Evolutionary conservation across 1,140 invertebrate genomes (phyloP), one percentile per base, ranked within the genome.

Genomic region (Tetraneura akinire): DNA sequence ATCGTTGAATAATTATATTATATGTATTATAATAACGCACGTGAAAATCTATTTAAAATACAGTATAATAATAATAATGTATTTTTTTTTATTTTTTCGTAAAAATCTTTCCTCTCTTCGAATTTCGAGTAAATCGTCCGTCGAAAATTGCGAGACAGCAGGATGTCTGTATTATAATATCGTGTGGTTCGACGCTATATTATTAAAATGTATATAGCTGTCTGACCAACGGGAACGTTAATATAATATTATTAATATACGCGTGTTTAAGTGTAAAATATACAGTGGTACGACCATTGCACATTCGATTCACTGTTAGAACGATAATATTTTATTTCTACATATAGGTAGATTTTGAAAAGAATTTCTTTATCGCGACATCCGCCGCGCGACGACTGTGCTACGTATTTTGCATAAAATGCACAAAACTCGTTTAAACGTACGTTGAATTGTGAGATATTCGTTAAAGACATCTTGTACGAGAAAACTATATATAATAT

Each of bases 361-460:
- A 51, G 16, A 51, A 32, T 73, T 73, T 73, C 49, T 73, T 73
- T 32, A 26, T 26, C 18, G 47, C 26, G 26, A 26, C 66, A 70
- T 47, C 42, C 21, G 21, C 42, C 21, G 21, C 45, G n/a, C 53
- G 53, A 11, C 14, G 26, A 71, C 47, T 51, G 47, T 29, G 16
- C 21, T 26, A 26, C 53, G 53, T 26, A 37, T 47, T 71, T 71
- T 51, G 47, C 11, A 74, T n/a, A 53, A 53, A 62, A 68, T 68
- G 37, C 37, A 71, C 29, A 74, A 74, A 74, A 74, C 71, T 55
- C 14, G 51, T 57, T 74, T 55, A 9, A 42, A 23, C 37, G 51
- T 57, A n/a, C 45, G 64, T 45, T 37, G 37, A 68, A 68, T 32
- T 16, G 64, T n/a, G 64, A n/a, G 6, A 16, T 21, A 21, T 55